Conservation (phyloP, 2,888 invertebrate species). For the Drosophila picticornis region DNA sequence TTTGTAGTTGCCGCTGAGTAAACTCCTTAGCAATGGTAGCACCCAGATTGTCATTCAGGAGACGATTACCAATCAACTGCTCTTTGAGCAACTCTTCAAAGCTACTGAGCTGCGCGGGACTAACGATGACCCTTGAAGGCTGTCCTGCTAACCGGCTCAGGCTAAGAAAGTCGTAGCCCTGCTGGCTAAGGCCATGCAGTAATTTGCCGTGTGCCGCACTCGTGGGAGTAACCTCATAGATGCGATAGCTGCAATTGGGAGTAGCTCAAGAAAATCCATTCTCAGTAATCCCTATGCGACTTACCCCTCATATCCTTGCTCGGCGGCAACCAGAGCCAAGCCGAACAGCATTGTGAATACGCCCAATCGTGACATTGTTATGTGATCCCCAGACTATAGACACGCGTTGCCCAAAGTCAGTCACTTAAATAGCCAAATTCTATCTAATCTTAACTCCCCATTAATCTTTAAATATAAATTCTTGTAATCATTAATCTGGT, state of each 20-base stretch:
- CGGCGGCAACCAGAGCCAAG: constrained; percentile 37
- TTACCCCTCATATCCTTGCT: constrained; percentile 52
- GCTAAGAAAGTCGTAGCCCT: constrained; percentile 76
- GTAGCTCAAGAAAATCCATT: not conserved
- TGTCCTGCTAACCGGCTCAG: constrained; percentile 56
- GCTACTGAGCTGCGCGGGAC: constrained; percentile 56
- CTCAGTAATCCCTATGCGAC: not conserved
- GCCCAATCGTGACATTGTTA: constrained; percentile 52
- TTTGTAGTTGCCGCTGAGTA: constrained; percentile 49
- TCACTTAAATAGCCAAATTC: constrained; percentile 54
- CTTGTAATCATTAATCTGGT: constrained; percentile 20
- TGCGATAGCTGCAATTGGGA: constrained; percentile 67
- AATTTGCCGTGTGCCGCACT: constrained; percentile 53
- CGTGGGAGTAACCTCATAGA: constrained; percentile 72
- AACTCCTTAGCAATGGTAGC: constrained; percentile 71
- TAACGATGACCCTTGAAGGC: constrained; percentile 72
- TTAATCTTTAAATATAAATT: constrained; percentile 43
- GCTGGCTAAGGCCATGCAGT: constrained; percentile 51
- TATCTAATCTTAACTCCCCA: constrained; percentile 54
- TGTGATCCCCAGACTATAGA: constrained; percentile 19
- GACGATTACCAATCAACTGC: constrained; percentile 38
- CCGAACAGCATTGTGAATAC: constrained; percentile 46
- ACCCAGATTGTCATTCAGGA: constrained; percentile 74
- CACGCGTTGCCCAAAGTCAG: constrained; percentile 24
- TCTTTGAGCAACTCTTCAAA: constrained; percentile 60